These are phyloP conservation scores for Drosophila siamana DNA, from an alignment of 2,888 invertebrate genomes.

Conservation along the genomic window DNA sequence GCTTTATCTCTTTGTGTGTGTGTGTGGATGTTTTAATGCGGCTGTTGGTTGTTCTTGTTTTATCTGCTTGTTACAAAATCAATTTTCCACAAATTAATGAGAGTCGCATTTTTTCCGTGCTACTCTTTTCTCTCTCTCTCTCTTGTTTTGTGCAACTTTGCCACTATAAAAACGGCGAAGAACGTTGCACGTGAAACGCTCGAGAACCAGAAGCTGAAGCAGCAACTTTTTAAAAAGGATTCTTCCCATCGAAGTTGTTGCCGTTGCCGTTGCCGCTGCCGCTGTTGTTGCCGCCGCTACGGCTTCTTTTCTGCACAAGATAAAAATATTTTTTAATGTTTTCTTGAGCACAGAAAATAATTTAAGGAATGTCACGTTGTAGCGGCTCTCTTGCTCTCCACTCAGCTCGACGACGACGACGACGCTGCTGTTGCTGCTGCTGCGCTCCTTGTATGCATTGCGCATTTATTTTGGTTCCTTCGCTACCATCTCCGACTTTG, in stretches of 20 bases:
- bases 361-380: constrained; percentile 81
- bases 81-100: constrained; percentile 72
- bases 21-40: background rate
- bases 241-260: constrained; percentile 60
- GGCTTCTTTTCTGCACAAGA: constrained; percentile 64
- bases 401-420: constrained; percentile 7
- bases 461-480: constrained; percentile 71
- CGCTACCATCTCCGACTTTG: constrained; percentile 19
- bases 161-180: constrained; percentile 9
- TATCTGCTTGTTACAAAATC: constrained; percentile 67
- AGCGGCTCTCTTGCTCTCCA: constrained; percentile 44
- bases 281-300: constrained; percentile 36
- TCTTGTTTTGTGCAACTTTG: too few relatives aligned
- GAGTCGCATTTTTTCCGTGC: constrained; percentile 65
- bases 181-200: constrained; percentile 10
- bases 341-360: constrained; percentile 81
- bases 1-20: too few relatives aligned
- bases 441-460: constrained; percentile 75
- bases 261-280: constrained; percentile 48
- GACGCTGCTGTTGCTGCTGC: too few relatives aligned
- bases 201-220: constrained; percentile 10
- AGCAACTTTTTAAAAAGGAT: constrained; percentile 61
- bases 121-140: constrained; percentile 35
- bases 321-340: constrained; percentile 80
- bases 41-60: constrained; percentile 29